Evolutionary conservation across 2,113 vertebrate species (phyloP).

Genomic region (Hoplias malabaricus): DNA sequence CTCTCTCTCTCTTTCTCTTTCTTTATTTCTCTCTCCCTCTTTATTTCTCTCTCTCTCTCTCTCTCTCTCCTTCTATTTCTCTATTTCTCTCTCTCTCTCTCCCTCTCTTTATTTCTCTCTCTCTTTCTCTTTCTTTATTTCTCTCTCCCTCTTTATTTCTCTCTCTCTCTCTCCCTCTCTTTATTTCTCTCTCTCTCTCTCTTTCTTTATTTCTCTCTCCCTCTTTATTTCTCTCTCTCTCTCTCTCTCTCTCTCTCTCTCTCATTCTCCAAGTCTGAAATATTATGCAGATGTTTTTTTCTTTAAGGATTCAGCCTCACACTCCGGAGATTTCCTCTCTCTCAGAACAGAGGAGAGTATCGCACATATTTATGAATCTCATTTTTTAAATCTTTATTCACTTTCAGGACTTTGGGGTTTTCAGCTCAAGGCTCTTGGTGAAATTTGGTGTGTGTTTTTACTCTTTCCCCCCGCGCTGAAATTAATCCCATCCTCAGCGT

Average conservation of each 20-base stretch:
- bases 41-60: not conserved
- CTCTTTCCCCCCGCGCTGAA: not conserved
- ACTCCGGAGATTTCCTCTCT: not conserved
- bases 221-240: not conserved
- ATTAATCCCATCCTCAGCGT: not conserved
- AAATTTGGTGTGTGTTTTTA: too few species aligned
- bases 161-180: not conserved
- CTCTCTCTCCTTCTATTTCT: too few species aligned
- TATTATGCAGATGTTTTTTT: constrained; percentile 21
- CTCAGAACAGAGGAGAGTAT: constrained; percentile 1
- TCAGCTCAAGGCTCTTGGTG: not conserved
- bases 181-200: constrained; percentile 28
- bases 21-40: not conserved
- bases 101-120: constrained; percentile 2
- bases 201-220: constrained; percentile 1
- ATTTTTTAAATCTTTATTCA: constrained; percentile 24
- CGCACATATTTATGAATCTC: constrained; percentile 23
- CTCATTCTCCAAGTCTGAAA: not conserved
- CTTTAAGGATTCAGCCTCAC: constrained; percentile 30
- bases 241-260: not conserved
- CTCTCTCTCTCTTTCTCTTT: constrained; percentile 4
- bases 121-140: not conserved
- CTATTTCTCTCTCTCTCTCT: constrained; percentile 26
- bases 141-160: not conserved
- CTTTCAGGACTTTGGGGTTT: not conserved